Percentiles rank a stretch among this genome's conserved stretches.
These are phyloP conservation scores for Catharus fuscescens DNA, from an alignment of 2,113 vertebrate species.

Conservation along the genomic window DNA sequence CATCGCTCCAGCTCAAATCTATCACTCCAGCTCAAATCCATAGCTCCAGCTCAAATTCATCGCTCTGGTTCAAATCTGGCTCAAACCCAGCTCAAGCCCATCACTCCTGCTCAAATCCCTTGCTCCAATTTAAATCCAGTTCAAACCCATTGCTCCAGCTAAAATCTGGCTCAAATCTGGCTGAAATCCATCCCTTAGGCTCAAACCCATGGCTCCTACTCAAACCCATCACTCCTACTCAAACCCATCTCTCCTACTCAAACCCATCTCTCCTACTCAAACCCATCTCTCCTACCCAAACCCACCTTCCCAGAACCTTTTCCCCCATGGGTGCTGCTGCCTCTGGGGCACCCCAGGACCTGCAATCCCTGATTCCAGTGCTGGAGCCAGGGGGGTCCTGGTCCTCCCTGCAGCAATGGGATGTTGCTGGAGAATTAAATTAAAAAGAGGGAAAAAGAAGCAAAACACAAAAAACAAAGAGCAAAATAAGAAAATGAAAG, in stretches of 20 bases:
- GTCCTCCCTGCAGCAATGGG: accelerated
- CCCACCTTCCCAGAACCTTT: not conserved
- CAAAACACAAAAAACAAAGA: no score
- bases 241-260: not conserved
- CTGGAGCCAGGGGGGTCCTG: not conserved
- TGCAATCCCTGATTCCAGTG: accelerated
- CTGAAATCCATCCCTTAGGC: no score
- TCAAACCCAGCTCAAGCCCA: not conserved
- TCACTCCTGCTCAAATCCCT: accelerated
- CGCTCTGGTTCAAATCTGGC: accelerated
- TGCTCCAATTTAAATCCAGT: not conserved
- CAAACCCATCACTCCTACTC: no score
- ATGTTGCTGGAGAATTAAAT: not conserved
- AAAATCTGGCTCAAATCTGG: no score
- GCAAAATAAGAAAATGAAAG: not conserved
- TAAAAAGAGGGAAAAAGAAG: accelerated
- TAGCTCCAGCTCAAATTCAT: no score
- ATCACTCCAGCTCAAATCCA: not conserved
- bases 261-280: not conserved
- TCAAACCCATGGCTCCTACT: no score
- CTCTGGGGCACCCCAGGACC: not conserved
- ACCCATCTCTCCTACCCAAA: not conserved
- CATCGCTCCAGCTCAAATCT: not conserved
- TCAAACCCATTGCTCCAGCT: not conserved
- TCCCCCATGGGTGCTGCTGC: not conserved